Percentiles rank a stretch among this genome's conserved stretches.
Evolutionary conservation across 2,888 invertebrate species (phyloP).

Genomic region (Epirrita christyi): DNA sequence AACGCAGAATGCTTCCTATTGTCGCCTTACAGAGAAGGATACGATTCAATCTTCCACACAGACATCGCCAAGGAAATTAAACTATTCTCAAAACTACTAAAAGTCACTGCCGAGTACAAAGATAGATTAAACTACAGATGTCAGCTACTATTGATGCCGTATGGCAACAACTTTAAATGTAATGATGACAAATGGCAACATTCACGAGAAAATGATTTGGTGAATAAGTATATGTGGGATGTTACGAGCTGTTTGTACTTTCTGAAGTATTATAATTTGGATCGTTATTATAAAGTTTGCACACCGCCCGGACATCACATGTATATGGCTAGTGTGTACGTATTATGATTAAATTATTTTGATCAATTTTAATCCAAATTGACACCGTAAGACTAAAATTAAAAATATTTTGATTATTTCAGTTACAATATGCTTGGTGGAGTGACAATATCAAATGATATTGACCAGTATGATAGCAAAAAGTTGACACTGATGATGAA

Average conservation of each 20-base stretch:
- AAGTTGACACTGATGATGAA: constrained; percentile 85
- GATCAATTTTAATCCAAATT: too few species aligned
- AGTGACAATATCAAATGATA: constrained; percentile 78
- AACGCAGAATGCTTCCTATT: constrained; percentile 86
- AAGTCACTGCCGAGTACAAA: constrained; percentile 86
- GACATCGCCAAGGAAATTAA: constrained; percentile 85
- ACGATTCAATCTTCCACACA: constrained; percentile 83
- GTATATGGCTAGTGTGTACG: constrained; percentile 86
- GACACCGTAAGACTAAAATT: neutral
- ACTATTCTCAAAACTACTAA: constrained; percentile 85
- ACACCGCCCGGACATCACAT: constrained; percentile 86
- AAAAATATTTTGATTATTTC: constrained; percentile 25
- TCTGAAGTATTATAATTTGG: constrained; percentile 84
- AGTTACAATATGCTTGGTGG: constrained; percentile 87
- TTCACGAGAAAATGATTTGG: constrained; percentile 52
- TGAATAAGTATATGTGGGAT: constrained; percentile 86
- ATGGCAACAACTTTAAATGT: constrained; percentile 43
- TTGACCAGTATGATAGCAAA: constrained; percentile 80
- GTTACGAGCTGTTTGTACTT: constrained; percentile 87
- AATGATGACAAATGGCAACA: constrained; percentile 48
- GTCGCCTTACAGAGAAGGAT: constrained; percentile 86
- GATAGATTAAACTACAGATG: constrained; percentile 86
- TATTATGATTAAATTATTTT: constrained; percentile 34
- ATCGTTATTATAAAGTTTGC: constrained; percentile 86
- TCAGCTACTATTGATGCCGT: constrained; percentile 84